Conservation (phyloP, 2,113 vertebrate species). For the Phoxinus phoxinus region DNA sequence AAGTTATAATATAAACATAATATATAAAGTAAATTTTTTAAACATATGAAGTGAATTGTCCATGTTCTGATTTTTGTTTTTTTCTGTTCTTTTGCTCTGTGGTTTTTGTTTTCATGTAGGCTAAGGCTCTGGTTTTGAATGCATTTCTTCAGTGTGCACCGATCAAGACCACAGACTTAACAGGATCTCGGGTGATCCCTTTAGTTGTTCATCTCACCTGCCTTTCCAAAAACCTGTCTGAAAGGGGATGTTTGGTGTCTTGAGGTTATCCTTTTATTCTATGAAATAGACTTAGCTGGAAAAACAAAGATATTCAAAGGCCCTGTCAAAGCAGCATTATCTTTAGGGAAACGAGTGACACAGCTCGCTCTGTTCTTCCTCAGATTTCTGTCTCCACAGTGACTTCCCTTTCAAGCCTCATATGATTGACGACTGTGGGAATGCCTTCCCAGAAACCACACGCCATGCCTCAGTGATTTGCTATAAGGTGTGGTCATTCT, state of each 20-base stretch:
- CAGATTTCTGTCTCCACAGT: slow-evolving; percentile 49
- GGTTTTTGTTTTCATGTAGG: neutral
- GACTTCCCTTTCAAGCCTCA: slow-evolving; percentile 36
- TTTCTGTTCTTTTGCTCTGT: too few relatives aligned
- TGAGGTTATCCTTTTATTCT: slow-evolving; percentile 1
- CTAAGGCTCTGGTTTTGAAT: neutral
- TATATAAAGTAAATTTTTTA: neutral
- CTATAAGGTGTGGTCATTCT: slow-evolving; percentile 46
- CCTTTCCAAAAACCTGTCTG: slow-evolving; percentile 22
- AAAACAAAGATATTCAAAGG: slow-evolving; percentile 39
- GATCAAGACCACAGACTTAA: slow-evolving; percentile 5
- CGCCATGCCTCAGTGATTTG: slow-evolving; percentile 44
- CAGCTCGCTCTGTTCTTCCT: slow-evolving; percentile 42
- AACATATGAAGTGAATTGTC: too few relatives aligned
- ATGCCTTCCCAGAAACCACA: slow-evolving; percentile 37
- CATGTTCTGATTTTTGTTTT: too few relatives aligned
- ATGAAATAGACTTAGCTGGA: slow-evolving; percentile 23
- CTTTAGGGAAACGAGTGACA: slow-evolving; percentile 39
- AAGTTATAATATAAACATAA: neutral
- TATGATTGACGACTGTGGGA: slow-evolving; percentile 44
- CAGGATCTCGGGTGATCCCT: neutral
- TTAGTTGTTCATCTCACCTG: slow-evolving; percentile 33
- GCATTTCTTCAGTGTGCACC: neutral
- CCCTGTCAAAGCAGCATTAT: slow-evolving; percentile 34
- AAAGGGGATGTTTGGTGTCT: slow-evolving; percentile 21